Evolutionary conservation across 2,797 vertebrate genomes (phyloP), one percentile per base, ranked within the genome.

Genomic region (Peromyscus attwateri): DNA sequence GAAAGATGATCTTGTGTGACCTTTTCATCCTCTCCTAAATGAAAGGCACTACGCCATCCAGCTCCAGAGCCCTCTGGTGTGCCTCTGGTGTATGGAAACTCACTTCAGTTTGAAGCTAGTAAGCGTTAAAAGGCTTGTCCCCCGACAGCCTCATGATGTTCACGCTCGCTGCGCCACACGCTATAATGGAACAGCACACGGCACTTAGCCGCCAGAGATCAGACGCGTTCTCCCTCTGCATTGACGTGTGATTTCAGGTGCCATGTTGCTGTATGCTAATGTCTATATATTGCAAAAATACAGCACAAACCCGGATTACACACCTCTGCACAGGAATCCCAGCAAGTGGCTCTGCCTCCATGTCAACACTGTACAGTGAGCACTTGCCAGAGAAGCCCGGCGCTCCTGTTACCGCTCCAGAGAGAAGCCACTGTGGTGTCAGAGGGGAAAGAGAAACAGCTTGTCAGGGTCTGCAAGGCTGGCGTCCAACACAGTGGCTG

Each of bases 201-300:
- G 62, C 40, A 84, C 75, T 80, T 49, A 85, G 5, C 88, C 25
- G 3, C 31, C 37, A 6, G 11, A 66, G 17, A 84, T 14, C 5
- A 0, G n/a, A 85, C 82, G 66, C 13, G 0, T 57, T 92, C 62
- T 19, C 46, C n/a, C 17, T 37, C 34, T 16, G 60, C 31, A 1
- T 1, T 46, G 90, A 81, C 66, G 29, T 40, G 2, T 21, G 52
- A 91, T 79, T 93, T 75, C 73, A 77, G 88, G 52, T 46, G 73
- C 81, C 55, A 37, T 4, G 0, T 79, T 88, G 92, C 96, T 81
- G 60, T 77, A 90, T 92, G 90, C 81, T 96, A 49, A 95, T 85
- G 81, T 90, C 90, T 87, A 34, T 23, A 60, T 76, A 73, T 29
- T 88, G 81, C 83, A 95, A 91, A 96, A 93, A 64, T 34, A 82